phyloP scores from a whole-genome alignment of 2,888 invertebrate genomes.

The Pachycephus smyrnensis region DNA sequence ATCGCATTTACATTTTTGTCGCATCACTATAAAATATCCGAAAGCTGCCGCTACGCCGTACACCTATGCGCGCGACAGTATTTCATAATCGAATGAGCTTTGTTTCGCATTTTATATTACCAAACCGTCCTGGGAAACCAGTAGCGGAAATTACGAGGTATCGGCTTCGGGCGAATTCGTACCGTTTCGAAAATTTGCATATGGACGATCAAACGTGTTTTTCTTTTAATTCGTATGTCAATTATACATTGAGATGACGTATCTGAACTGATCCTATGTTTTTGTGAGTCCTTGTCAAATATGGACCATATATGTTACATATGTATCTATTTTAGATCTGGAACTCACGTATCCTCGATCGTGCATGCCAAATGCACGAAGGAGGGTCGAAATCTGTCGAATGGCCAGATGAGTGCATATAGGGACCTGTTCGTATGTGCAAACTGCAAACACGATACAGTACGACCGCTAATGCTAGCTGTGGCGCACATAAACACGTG shows the following conservation, averaged over 20 bases:
- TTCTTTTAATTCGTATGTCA: not conserved
- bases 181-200: not conserved
- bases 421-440: conserved; percentile 22
- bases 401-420: not conserved
- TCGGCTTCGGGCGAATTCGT: too few species aligned
- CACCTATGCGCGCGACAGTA: conserved; percentile 38
- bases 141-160: not conserved
- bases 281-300: not conserved
- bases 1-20: conserved; percentile 67
- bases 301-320: not conserved
- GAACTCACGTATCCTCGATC: too few species aligned
- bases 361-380: not conserved
- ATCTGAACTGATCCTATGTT: too few species aligned
- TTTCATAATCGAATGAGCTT: conserved; percentile 55
- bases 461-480: conserved; percentile 38
- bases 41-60: conserved; percentile 12
- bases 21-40: conserved; percentile 63
- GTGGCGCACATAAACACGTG: conserved; percentile 57
- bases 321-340: not conserved
- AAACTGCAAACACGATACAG: conserved; percentile 46
- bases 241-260: not conserved
- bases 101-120: conserved; percentile 40
- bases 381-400: not conserved
- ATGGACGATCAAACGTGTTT: not conserved
- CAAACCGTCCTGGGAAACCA: conserved; percentile 16